phyloP scores from a whole-genome alignment of 1,140 invertebrate species.

The Drosophila watanabei region DNA sequence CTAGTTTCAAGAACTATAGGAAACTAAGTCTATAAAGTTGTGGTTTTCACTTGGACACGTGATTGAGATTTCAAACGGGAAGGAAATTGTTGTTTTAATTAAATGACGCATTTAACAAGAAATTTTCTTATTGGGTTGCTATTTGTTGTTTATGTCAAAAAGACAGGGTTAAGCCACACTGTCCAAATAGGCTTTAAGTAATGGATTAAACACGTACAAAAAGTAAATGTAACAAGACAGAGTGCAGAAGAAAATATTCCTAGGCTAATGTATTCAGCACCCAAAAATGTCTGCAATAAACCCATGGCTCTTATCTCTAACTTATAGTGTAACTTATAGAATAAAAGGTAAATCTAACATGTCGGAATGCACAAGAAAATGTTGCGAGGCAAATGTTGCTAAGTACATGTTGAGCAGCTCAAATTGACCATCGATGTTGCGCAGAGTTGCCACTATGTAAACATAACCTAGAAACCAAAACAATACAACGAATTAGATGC shows the following conservation, averaged over 20 bases:
- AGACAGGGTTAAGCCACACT: not conserved
- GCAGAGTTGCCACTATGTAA: not conserved
- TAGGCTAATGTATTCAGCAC: too few relatives aligned
- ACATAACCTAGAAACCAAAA: not conserved
- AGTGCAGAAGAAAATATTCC: too few relatives aligned
- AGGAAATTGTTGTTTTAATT: not conserved
- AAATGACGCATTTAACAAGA: not conserved
- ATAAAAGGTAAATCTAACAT: too few relatives aligned
- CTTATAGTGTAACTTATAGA: too few relatives aligned
- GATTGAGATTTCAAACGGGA: slow-evolving; percentile 4
- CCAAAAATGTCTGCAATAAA: too few relatives aligned
- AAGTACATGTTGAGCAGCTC: not conserved
- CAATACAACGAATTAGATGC: not conserved
- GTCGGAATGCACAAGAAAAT: not conserved
- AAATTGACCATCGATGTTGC: not conserved
- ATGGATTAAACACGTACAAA: too few relatives aligned
- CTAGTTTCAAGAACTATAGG: slow-evolving; percentile 4
- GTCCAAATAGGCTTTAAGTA: not conserved
- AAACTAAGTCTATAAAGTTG: not conserved
- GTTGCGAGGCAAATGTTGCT: not conserved
- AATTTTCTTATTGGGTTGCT: not conserved
- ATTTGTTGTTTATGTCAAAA: too few relatives aligned
- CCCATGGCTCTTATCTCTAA: too few relatives aligned
- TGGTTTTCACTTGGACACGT: slow-evolving; percentile 5
- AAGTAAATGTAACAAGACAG: too few relatives aligned